These are phyloP conservation scores for Dasysyrphus tricinctus DNA, from an alignment of 2,888 invertebrate species.

Conservation along the genomic window DNA sequence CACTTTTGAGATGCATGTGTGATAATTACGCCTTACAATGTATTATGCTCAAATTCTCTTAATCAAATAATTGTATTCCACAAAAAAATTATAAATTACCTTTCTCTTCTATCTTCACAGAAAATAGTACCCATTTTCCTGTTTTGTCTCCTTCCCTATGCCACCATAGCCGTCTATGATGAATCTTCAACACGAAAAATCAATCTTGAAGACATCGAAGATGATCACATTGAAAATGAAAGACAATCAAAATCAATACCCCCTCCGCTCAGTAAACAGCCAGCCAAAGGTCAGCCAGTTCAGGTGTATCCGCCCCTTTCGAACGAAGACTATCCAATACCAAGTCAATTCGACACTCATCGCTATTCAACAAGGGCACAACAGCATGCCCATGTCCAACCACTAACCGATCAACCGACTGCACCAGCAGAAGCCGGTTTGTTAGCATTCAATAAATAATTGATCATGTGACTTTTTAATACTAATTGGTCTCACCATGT, in stretches of 20 bases:
- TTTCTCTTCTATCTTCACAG: constrained; percentile 32
- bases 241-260: constrained; percentile 77
- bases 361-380: constrained; percentile 52
- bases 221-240: constrained; percentile 87
- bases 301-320: constrained; percentile 54
- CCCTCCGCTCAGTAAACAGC: constrained; percentile 64
- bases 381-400: constrained; percentile 58
- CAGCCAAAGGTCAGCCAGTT: constrained; percentile 69
- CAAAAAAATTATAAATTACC: not conserved
- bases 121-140: constrained; percentile 35
- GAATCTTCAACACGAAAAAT: constrained; percentile 84
- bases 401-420: constrained; percentile 65
- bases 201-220: constrained; percentile 90
- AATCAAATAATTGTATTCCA: too few relatives aligned
- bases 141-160: constrained; percentile 48
- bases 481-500: constrained; percentile 41
- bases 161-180: constrained; percentile 73
- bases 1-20: too few relatives aligned
- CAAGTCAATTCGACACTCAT: constrained; percentile 28
- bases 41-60: too few relatives aligned
- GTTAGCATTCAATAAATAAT: constrained; percentile 51
- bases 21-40: too few relatives aligned
- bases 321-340: constrained; percentile 40
- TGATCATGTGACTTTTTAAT: constrained; percentile 1
- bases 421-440: constrained; percentile 69